A percentile compares a stretch with the other conserved stretches of the same genome.
phyloP scores from a whole-genome alignment of 1,140 invertebrate genomes.

The Penaeus vannamei region DNA sequence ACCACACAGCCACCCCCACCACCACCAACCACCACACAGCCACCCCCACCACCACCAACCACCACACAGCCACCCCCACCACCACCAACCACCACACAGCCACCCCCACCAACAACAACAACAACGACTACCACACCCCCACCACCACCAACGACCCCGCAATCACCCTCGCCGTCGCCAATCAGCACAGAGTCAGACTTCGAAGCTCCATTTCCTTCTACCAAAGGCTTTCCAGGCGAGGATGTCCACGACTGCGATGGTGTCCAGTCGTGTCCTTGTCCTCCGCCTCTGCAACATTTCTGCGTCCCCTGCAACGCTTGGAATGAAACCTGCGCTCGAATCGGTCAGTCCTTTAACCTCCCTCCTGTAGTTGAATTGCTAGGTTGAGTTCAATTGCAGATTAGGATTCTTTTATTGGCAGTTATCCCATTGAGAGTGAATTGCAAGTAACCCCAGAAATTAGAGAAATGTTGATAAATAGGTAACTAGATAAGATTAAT shows the following conservation, averaged over 20 bases:
- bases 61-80: neutral
- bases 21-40: neutral
- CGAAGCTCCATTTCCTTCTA: too few relatives aligned
- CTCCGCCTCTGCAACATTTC: conserved; percentile 31
- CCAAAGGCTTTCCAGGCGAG: too few relatives aligned
- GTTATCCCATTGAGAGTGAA: too few relatives aligned
- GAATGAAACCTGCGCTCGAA: neutral
- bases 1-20: neutral
- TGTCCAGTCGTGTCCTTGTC: conserved; percentile 12
- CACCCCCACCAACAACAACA: neutral
- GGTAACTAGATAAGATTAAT: too few relatives aligned
- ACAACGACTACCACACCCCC: neutral
- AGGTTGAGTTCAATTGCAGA: too few relatives aligned
- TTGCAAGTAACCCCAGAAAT: too few relatives aligned
- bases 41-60: neutral
- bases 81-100: neutral
- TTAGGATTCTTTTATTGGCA: too few relatives aligned
- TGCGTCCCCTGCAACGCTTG: conserved; percentile 31
- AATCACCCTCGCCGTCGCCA: too few relatives aligned
- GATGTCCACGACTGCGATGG: neutral
- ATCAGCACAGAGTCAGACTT: too few relatives aligned
- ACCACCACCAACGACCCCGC: neutral
- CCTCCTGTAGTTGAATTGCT: neutral
- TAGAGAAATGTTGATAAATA: too few relatives aligned
- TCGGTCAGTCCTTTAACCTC: conserved; percentile 20